Evolutionary conservation across 2,888 invertebrate species (phyloP).

Genomic region (Apamea anceps): DNA sequence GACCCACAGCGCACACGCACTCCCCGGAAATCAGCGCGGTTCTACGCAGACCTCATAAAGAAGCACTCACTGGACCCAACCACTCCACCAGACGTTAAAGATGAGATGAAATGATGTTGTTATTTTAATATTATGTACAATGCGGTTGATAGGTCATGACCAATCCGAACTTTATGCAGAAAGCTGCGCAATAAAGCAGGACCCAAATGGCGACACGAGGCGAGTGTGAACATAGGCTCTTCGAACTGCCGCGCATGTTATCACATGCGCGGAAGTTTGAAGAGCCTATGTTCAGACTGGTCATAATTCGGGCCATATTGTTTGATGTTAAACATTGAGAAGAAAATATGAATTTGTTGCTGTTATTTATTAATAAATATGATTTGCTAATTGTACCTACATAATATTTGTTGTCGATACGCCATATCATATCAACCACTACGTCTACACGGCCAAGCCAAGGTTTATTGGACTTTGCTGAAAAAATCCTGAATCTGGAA

Average conservation of each 20-base stretch:
- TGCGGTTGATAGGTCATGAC: too few relatives aligned
- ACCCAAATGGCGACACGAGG: too few relatives aligned
- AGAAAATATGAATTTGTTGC: not conserved
- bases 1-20: slow-evolving; percentile 66
- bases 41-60: slow-evolving; percentile 68
- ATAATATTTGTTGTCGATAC: not conserved
- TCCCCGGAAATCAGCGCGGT: slow-evolving; percentile 67
- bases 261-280: too few relatives aligned
- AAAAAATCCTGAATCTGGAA: not conserved
- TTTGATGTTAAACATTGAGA: not conserved
- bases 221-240: too few relatives aligned
- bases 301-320: too few relatives aligned
- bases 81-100: not conserved
- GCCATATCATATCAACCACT: not conserved
- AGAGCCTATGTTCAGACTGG: too few relatives aligned
- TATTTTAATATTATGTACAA: not conserved
- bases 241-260: too few relatives aligned
- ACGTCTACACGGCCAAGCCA: too few relatives aligned
- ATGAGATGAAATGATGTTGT: not conserved
- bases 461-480: not conserved
- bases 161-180: too few relatives aligned
- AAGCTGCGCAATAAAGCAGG: too few relatives aligned
- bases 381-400: not conserved
- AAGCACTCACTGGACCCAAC: slow-evolving; percentile 49
- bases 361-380: slow-evolving; percentile 2